A percentile compares a stretch with the other conserved stretches of the same genome.
Conservation (phyloP, 2,888 invertebrate species). For the Exocentrus adspersus region DNA sequence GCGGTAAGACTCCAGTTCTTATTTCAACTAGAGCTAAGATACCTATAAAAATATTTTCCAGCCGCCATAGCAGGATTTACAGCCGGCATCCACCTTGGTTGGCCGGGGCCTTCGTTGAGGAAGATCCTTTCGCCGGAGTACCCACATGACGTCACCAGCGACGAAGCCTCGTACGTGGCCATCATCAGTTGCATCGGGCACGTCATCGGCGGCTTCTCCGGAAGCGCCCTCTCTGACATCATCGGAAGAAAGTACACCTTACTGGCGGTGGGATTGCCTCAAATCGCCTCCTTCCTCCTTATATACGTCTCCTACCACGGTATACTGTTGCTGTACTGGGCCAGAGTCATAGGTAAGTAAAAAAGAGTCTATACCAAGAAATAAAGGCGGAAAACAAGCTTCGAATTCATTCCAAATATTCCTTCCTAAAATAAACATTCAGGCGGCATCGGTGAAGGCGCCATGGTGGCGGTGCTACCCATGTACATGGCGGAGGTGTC, state of each 20-base stretch:
- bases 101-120: slow-evolving; percentile 48
- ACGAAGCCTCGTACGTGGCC: slow-evolving; percentile 49
- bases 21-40: too few relatives aligned
- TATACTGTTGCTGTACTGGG: slow-evolving; percentile 32
- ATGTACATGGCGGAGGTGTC: slow-evolving; percentile 53
- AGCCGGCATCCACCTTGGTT: slow-evolving; percentile 31
- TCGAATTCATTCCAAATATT: too few relatives aligned
- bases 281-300: slow-evolving; percentile 29
- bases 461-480: slow-evolving; percentile 44
- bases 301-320: slow-evolving; percentile 27
- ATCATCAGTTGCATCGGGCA: slow-evolving; percentile 45
- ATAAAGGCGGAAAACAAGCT: too few relatives aligned
- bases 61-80: background rate
- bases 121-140: slow-evolving; percentile 46
- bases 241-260: slow-evolving; percentile 48
- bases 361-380: too few relatives aligned
- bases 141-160: slow-evolving; percentile 41
- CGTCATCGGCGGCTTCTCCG: slow-evolving; percentile 43
- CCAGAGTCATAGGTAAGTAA: slow-evolving; percentile 34
- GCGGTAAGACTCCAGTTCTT: too few relatives aligned
- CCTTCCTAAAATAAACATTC: too few relatives aligned
- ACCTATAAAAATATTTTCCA: too few relatives aligned
- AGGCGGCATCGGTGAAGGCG: slow-evolving; percentile 51
- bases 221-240: slow-evolving; percentile 39
- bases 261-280: slow-evolving; percentile 43